A percentile compares a stretch with the other conserved stretches of the same genome.
These are phyloP conservation scores for Drosophila pseudoobscura DNA, from an alignment of 1,140 invertebrate species.

Conservation along the genomic window DNA sequence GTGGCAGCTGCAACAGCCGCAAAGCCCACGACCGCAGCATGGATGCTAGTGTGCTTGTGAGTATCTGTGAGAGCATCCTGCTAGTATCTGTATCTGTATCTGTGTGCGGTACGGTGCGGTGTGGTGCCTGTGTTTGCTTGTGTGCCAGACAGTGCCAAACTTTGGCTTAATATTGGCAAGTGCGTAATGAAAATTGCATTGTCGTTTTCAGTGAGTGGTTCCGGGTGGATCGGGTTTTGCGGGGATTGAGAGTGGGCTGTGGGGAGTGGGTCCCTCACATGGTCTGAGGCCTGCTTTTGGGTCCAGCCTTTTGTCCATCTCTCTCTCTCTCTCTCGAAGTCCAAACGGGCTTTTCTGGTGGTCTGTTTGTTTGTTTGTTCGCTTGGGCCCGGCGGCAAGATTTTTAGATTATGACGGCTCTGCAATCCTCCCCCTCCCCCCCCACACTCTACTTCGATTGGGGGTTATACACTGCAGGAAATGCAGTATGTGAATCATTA, in stretches of 20 bases:
- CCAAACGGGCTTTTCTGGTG: slow-evolving; percentile 32
- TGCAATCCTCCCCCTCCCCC: slow-evolving; percentile 24
- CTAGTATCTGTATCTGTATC: neutral
- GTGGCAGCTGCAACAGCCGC: slow-evolving; percentile 33
- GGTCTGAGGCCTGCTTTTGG: slow-evolving; percentile 3
- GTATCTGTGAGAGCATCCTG: neutral
- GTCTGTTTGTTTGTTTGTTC: slow-evolving; percentile 38
- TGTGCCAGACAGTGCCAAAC: slow-evolving; percentile 45
- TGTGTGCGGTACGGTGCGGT: slow-evolving; percentile 12
- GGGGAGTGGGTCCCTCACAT: slow-evolving; percentile 6
- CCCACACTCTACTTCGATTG: slow-evolving; percentile 2
- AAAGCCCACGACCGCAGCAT: slow-evolving; percentile 45
- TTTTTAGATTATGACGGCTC: slow-evolving; percentile 73
- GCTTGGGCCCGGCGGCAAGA: slow-evolving; percentile 55
- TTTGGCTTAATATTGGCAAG: slow-evolving; percentile 63
- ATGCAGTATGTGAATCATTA: no score
- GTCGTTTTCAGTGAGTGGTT: slow-evolving; percentile 32
- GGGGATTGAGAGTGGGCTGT: neutral
- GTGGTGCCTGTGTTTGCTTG: slow-evolving; percentile 19
- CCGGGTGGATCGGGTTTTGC: neutral
- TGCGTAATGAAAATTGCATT: slow-evolving; percentile 77
- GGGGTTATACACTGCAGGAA: neutral
- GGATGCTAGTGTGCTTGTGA: slow-evolving; percentile 4
- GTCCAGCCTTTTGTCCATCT: slow-evolving; percentile 51
- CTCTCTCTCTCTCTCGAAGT: slow-evolving; percentile 23